These are phyloP conservation scores for Papilio polytes DNA, from an alignment of 1,140 invertebrate genomes.

Conservation along the genomic window DNA sequence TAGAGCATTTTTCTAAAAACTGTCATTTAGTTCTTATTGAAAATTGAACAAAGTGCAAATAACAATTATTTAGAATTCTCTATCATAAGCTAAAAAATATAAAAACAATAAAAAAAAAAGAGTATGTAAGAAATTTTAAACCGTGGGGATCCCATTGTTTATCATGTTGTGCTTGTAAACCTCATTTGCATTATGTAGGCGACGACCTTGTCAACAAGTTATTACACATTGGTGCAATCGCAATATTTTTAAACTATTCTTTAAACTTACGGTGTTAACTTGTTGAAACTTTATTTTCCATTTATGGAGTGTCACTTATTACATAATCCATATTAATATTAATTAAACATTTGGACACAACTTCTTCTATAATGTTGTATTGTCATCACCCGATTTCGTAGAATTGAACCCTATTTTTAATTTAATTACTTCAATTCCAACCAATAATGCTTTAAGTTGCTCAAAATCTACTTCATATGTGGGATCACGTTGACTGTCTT, in stretches of 20 bases:
- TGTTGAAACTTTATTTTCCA: background rate
- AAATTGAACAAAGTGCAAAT: too few relatives aligned
- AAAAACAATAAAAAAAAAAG: background rate
- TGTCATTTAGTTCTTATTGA: background rate
- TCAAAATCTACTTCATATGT: background rate
- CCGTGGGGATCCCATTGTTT: background rate
- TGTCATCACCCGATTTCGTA: background rate
- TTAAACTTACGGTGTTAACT: background rate
- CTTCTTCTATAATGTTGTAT: background rate
- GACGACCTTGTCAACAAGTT: background rate
- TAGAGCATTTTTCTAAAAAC: background rate
- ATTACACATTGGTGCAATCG: background rate
- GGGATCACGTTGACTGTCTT: background rate
- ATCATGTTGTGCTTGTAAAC: background rate
- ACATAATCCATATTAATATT: background rate
- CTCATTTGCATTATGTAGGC: conserved; percentile 2
- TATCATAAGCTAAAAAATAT: too few relatives aligned
- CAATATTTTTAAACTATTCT: background rate
- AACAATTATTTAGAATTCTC: too few relatives aligned
- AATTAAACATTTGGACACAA: background rate
- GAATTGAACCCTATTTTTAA: background rate
- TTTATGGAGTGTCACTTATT: background rate
- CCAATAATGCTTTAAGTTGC: background rate
- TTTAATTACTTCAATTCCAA: background rate
- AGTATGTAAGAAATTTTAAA: background rate